These are phyloP conservation scores for Liasis olivaceus DNA, from an alignment of 2,797 vertebrate species.

Conservation along the genomic window DNA sequence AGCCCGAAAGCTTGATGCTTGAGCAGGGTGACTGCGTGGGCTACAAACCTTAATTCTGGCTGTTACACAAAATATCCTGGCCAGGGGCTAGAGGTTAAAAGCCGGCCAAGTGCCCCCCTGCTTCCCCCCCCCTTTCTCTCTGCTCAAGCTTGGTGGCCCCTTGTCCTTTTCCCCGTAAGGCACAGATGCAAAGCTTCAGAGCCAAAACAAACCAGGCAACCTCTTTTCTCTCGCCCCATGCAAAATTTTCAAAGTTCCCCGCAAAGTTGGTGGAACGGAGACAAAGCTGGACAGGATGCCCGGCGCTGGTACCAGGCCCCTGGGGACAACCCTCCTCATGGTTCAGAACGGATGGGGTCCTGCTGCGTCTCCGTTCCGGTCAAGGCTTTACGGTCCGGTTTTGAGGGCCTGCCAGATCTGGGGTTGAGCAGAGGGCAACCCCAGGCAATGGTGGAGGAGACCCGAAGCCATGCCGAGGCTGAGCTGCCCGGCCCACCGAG, in stretches of 20 bases:
- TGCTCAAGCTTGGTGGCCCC: not conserved
- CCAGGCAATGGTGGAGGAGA: not conserved
- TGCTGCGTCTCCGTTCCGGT: not conserved
- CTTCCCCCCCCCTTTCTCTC: too few species aligned
- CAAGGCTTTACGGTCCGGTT: not conserved
- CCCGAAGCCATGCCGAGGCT: not conserved
- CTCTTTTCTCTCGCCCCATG: not conserved
- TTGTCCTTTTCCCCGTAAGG: not conserved
- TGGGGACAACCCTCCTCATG: not conserved
- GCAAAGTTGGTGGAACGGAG: not conserved
- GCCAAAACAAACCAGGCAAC: not conserved
- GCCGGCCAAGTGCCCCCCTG: not conserved
- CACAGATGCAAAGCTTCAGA: not conserved
- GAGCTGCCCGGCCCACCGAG: not conserved
- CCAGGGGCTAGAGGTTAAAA: not conserved
- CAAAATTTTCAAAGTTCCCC: not conserved
- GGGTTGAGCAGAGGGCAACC: not conserved
- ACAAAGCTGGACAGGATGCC: not conserved
- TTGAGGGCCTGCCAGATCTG: not conserved
- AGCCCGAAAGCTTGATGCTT: not conserved
- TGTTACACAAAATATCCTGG: constrained; percentile 10
- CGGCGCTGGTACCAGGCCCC: not conserved
- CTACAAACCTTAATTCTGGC: not conserved
- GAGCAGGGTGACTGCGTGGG: not conserved
- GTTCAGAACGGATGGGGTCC: not conserved